phyloP scores from a whole-genome alignment of 2,113 vertebrate genomes.

The Eupsittula cactorum region DNA sequence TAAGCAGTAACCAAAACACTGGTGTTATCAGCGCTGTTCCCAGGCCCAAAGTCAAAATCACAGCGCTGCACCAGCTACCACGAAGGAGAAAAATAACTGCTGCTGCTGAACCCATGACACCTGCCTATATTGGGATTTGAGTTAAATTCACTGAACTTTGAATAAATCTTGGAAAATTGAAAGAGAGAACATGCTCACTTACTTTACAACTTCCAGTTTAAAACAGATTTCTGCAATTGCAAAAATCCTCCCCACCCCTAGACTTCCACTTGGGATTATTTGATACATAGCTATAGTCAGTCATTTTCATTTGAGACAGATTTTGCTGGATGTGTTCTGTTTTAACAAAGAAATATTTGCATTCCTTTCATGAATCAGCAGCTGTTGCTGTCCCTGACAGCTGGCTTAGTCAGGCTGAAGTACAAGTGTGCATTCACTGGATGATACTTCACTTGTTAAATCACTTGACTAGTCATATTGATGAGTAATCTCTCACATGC shows the following conservation, averaged over 20 bases:
- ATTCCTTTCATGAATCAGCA: slow-evolving; percentile 54
- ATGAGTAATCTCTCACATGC: slow-evolving; percentile 60
- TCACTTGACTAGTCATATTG: slow-evolving; percentile 43
- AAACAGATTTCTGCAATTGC: not conserved
- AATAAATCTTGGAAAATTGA: not conserved
- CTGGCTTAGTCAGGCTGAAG: slow-evolving; percentile 57
- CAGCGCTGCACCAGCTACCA: too few relatives aligned
- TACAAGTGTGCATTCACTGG: not conserved
- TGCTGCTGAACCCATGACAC: not conserved
- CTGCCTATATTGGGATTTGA: not conserved
- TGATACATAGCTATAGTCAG: not conserved
- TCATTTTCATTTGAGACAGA: slow-evolving; percentile 34
- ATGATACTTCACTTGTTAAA: slow-evolving; percentile 38
- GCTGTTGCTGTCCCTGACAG: slow-evolving; percentile 37
- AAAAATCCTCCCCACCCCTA: not conserved
- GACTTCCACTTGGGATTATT: slow-evolving; percentile 24
- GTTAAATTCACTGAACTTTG: not conserved
- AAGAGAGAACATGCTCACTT: not conserved
- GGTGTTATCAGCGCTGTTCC: too few relatives aligned
- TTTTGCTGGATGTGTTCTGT: slow-evolving; percentile 1
- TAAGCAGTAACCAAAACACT: too few relatives aligned
- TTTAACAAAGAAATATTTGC: slow-evolving; percentile 45
- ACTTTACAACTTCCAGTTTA: not conserved
- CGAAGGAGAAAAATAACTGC: too few relatives aligned
- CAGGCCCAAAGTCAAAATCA: too few relatives aligned